These are phyloP conservation scores for Gallinago media DNA, from an alignment of 2,113 vertebrate genomes.

Conservation along the genomic window DNA sequence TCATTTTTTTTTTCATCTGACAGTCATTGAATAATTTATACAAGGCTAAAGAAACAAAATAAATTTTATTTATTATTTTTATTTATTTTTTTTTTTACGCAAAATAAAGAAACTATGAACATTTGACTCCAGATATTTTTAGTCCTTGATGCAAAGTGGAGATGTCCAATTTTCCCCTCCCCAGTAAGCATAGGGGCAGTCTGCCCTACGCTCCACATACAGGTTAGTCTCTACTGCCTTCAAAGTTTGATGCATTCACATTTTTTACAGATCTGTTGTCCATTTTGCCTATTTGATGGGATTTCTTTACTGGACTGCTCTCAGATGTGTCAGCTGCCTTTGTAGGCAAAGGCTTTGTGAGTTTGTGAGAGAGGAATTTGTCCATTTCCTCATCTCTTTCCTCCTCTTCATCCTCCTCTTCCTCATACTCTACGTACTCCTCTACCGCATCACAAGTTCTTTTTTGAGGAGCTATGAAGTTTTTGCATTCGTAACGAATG, in stretches of 20 bases:
- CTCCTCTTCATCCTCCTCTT: conserved; percentile 82
- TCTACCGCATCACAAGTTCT: conserved; percentile 85
- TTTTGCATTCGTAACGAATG: conserved; percentile 87
- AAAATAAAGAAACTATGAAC: conserved; percentile 86
- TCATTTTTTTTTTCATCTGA: conserved; percentile 65
- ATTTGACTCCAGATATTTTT: conserved; percentile 71
- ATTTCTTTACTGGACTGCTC: conserved; percentile 79
- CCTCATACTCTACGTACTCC: conserved; percentile 75
- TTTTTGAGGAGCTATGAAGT: conserved; percentile 85
- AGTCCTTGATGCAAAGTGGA: conserved; percentile 73
- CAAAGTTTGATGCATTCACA: conserved; percentile 78
- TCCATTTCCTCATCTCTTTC: conserved; percentile 82
- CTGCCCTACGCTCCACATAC: conserved; percentile 54
- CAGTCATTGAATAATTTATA: conserved; percentile 82
- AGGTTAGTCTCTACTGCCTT: conserved; percentile 83
- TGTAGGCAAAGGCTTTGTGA: conserved; percentile 79
- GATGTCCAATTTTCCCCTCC: conserved; percentile 59
- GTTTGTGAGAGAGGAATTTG: conserved; percentile 83
- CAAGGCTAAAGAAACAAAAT: conserved; percentile 82
- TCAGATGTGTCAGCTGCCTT: conserved; percentile 79
- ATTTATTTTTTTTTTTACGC: conserved; percentile 83
- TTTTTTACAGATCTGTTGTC: conserved; percentile 92
- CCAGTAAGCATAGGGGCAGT: conserved; percentile 24
- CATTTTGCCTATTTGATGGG: conserved; percentile 87
- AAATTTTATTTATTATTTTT: conserved; percentile 84